These are phyloP conservation scores for Drosophila erecta DNA, from an alignment of 1,140 invertebrate species.

Conservation along the genomic window DNA sequence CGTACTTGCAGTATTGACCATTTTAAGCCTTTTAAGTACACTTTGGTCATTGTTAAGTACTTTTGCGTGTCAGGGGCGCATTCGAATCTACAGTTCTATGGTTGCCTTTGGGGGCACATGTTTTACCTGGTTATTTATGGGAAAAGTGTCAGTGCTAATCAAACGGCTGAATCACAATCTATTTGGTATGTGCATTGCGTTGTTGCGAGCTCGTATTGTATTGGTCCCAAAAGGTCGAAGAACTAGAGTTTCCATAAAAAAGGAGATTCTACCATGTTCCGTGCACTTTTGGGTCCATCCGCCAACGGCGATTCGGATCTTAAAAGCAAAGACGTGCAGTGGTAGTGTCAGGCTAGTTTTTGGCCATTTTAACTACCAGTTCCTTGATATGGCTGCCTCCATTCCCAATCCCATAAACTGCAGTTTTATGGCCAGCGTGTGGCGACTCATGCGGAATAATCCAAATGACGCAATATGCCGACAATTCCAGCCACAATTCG, in stretches of 20 bases:
- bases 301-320: conserved; percentile 31
- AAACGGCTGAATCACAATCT: conserved; percentile 76
- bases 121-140: conserved; percentile 83
- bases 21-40: conserved; percentile 81
- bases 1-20: conserved; percentile 60
- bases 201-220: conserved; percentile 21
- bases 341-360: conserved; percentile 16
- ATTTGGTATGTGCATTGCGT: conserved; percentile 52
- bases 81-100: conserved; percentile 38
- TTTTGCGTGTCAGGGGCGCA: conserved; percentile 75
- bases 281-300: conserved; percentile 38
- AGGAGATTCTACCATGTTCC: conserved; percentile 21
- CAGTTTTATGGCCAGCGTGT: conserved; percentile 65
- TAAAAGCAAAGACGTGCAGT: conserved; percentile 31
- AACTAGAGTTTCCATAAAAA: conserved; percentile 32
- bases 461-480: conserved; percentile 66
- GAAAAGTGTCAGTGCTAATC: conserved; percentile 83
- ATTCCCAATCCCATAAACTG: conserved; percentile 52
- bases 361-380: conserved; percentile 37
- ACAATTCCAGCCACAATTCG: conserved; percentile 17
- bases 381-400: conserved; percentile 40
- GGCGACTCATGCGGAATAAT: conserved; percentile 59
- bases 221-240: conserved; percentile 34
- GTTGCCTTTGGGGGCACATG: conserved; percentile 74
- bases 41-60: conserved; percentile 83